A percentile compares a stretch with the other conserved stretches of the same genome.
Evolutionary conservation across 1,140 invertebrate species (phyloP).

Genomic region (Calephelis nemesis): DNA sequence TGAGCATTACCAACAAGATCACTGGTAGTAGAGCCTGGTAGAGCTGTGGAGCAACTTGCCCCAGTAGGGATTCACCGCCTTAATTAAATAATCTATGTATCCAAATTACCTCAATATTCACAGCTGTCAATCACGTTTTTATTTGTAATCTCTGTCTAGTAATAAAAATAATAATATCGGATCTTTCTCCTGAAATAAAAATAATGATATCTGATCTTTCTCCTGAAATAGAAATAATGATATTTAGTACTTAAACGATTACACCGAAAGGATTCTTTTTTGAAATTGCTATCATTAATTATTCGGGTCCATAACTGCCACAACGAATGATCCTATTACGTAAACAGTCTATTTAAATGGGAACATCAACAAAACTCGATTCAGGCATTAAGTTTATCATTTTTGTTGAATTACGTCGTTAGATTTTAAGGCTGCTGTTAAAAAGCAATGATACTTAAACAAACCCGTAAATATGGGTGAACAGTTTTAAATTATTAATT

Average conservation of each 20-base stretch:
- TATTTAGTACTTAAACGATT: neutral
- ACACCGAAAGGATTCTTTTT: neutral
- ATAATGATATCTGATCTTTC: neutral
- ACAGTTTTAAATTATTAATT: no score
- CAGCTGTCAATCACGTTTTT: no score
- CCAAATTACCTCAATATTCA: no score
- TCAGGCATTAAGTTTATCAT: slow-evolving; percentile 6
- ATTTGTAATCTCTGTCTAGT: no score
- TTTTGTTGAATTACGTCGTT: slow-evolving; percentile 7
- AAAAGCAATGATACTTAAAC: neutral
- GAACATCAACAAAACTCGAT: slow-evolving; percentile 13
- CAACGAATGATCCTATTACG: slow-evolving; percentile 11
- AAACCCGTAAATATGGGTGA: no score
- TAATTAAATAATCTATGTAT: no score
- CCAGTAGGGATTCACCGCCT: no score
- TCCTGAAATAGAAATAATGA: neutral
- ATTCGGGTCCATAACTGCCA: slow-evolving; percentile 6
- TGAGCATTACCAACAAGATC: no score
- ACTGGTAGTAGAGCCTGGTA: no score
- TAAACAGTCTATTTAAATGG: slow-evolving; percentile 9
- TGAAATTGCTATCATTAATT: slow-evolving; percentile 2
- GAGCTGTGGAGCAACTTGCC: no score
- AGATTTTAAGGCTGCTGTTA: slow-evolving; percentile 4
- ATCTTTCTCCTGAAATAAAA: neutral
- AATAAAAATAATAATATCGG: neutral